Base-by-base conservation (phyloP, 2,113 vertebrate genomes). In the Pao palembangensis region DNA sequence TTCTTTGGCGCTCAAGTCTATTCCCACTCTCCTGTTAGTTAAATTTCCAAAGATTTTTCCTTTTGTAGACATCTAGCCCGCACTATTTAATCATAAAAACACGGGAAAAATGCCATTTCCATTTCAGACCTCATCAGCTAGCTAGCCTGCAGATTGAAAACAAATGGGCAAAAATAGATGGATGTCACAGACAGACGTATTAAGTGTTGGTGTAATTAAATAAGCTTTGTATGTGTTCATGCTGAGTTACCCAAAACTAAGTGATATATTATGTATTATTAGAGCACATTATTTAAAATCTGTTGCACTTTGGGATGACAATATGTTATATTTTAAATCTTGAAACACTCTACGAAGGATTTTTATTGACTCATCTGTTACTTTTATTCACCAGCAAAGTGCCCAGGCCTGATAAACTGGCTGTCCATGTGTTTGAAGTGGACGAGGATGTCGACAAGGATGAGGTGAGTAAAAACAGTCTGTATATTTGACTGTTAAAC, bases 371-470 rank as follows among this genome's bases (percentile, higher is more conserved):
- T 14, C 21, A 10, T 13, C 63, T 71, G 21, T 49, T 5, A 20
- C 4, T 52, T 17, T 1, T n/a, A 59, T 83, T 62, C 73, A 41
- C 34, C 85, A 99, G 97, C 81, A 99, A 98, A 93, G 91, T 88
- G 42, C 84, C 90, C 69, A 91, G 94, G 76, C 86, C 93, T 10
- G 96, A 99, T 59, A 96, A 98, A 80, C 94, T 99, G 82, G 93
- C 94, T 0, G 93, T 93, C 80, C 97, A 99, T 58, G 91, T 98
- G 31, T 99, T 97, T 75, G 97, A 99, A 85, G 96, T 99, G 76
- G 97, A 99, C 64, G 97, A 99, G 86, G 97, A 99, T 57, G 94
- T 93, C 3, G 97, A 99, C 86, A 99, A 98, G 93, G 97, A 99
- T 42, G 97, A 99, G 94, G 97, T 98, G 49, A 90, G 92, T 41